Percentiles rank a stretch among this genome's conserved stretches.
phyloP scores from a whole-genome alignment of 2,797 vertebrate species.

The Austrolebias charrua region DNA sequence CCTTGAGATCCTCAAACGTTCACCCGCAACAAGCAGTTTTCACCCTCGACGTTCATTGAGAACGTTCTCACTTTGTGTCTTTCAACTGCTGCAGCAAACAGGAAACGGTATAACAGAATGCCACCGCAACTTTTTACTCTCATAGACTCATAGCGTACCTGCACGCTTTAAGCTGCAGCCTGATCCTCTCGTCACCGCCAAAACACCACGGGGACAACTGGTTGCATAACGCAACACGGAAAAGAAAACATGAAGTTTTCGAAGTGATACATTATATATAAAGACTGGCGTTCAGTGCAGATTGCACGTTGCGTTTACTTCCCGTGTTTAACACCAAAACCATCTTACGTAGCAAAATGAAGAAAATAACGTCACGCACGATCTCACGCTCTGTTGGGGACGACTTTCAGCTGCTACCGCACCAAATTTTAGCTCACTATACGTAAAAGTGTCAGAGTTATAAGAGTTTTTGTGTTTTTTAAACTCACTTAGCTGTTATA shows the following conservation, averaged over 20 bases:
- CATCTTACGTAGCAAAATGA: no score
- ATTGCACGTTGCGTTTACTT: no score
- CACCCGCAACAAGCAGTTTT: constrained; percentile 22
- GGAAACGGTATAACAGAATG: constrained; percentile 26
- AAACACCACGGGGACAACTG: constrained; percentile 9
- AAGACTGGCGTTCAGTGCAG: background rate
- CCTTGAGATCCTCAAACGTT: constrained; percentile 1
- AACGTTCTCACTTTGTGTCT: constrained; percentile 14
- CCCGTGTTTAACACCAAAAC: no score
- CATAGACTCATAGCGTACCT: constrained; percentile 27
- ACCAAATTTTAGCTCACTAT: no score
- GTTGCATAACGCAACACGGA: constrained; percentile 20
- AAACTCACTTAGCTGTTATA: no score
- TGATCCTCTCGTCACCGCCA: constrained; percentile 25
- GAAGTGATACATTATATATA: background rate
- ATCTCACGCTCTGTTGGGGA: no score
- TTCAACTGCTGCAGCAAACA: constrained; percentile 36
- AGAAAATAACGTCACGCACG: no score
- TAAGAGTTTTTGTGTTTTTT: no score
- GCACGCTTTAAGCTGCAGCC: constrained; percentile 27
- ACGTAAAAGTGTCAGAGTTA: no score
- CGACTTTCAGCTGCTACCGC: no score
- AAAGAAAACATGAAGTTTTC: constrained; percentile 7
- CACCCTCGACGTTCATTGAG: constrained; percentile 12
- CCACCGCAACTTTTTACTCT: constrained; percentile 12